phyloP scores from a whole-genome alignment of 2,797 vertebrate species.

The Acrocephalus scirpaceus region DNA sequence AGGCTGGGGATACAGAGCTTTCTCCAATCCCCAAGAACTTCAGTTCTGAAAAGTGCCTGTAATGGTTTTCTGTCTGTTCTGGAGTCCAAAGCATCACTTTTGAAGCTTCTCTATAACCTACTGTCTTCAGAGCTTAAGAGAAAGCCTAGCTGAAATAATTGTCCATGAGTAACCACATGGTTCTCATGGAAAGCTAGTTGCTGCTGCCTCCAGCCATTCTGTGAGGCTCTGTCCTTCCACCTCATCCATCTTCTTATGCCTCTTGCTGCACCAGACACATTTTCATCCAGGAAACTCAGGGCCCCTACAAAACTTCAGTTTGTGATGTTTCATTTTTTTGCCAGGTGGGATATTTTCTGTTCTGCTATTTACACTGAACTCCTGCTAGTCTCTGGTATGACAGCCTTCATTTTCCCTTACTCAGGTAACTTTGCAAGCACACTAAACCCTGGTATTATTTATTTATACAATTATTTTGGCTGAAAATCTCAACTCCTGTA shows the following conservation, averaged over 20 bases:
- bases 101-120: not conserved
- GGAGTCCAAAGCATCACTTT: not conserved
- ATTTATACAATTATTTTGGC: constrained; percentile 6
- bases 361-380: constrained; percentile 3
- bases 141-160: not conserved
- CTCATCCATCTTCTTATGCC: constrained; percentile 9
- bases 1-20: not conserved
- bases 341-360: constrained; percentile 43
- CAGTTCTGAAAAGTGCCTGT: not conserved
- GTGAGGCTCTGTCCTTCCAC: constrained; percentile 32
- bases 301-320: constrained; percentile 25
- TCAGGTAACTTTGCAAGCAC: constrained; percentile 1
- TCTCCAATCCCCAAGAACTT: not conserved
- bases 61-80: not conserved
- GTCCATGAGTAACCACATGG: not conserved
- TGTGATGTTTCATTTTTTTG: constrained; percentile 26
- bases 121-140: not conserved
- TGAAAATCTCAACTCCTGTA: not conserved
- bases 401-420: constrained; percentile 19
- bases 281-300: constrained; percentile 56
- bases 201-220: constrained; percentile 9
- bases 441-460: not conserved
- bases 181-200: not conserved
- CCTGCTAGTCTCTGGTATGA: not conserved
- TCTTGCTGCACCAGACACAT: not conserved